Evolutionary conservation across 2,113 vertebrate species (phyloP), one percentile per base, ranked within the genome.

Genomic region (Ptilonorhynchus violaceus): DNA sequence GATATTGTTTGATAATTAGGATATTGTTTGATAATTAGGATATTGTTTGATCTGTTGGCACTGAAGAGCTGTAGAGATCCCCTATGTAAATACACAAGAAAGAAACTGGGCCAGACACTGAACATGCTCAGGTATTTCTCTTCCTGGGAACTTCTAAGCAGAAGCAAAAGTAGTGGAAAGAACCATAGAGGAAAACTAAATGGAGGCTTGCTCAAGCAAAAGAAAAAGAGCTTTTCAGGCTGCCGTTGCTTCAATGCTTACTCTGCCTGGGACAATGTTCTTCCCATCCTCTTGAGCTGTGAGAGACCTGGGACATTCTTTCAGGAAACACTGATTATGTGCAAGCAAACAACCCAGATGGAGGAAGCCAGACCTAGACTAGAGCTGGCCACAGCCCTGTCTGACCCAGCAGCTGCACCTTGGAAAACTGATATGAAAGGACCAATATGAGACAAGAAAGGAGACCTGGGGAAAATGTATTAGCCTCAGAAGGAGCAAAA

Each of bases 401-500:
- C 53, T 49, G 62, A 46, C 22, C 24, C 0, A 2, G 19, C 13
- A 73, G 25, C 1, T 52, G 15, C 3, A 3, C 27, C 12, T 10
- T 59, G 24, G 47, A 44, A 92, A 63, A 46, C 13, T 44, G 2
- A 46, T 44, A 30, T 87, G 84, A 49, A 58, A 64, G 35, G 39
- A 25, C 14, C 77, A 93, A 81, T 4, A 6, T 10, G 15, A 20
- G 9, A 47, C 5, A 67, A 63, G 80, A 52, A 77, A n/a, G 27
- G 21, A 84, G 18, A 69, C 6, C 6, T 86, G 16, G 8, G 16
- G n/a, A 74, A 91, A 81, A 53, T 4, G 0, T 31, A 6, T 78
- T 53, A 14, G 28, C 13, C 17, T 87, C n/a, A 85, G 73, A 74
- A 84, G 46, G 13, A 78, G n/a, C 6, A 72, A 84, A 76, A 56